phyloP scores from a whole-genome alignment of 2,113 vertebrate genomes.

The Lophius piscatorius region DNA sequence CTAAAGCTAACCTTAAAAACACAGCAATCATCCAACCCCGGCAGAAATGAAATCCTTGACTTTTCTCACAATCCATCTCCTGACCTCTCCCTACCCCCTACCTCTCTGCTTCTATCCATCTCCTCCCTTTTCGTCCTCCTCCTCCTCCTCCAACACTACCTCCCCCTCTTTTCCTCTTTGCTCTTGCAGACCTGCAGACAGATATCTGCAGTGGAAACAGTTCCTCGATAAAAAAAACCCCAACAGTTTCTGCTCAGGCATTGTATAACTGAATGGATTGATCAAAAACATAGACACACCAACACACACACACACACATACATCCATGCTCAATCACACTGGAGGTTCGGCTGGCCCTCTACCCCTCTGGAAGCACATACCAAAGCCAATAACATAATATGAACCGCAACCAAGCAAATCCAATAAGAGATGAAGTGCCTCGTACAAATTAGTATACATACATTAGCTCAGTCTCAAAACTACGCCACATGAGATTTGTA shows the following conservation, averaged over 20 bases:
- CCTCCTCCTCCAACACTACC: slow-evolving; percentile 4
- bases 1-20: slow-evolving; percentile 44
- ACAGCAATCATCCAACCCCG: slow-evolving; percentile 34
- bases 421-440: slow-evolving; percentile 47
- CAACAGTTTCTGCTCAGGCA: slow-evolving; percentile 41
- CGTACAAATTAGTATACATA: slow-evolving; percentile 56
- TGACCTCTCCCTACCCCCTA: slow-evolving; percentile 59
- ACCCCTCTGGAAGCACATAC: slow-evolving; percentile 32
- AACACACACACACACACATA: slow-evolving; percentile 3
- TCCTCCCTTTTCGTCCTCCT: slow-evolving; percentile 19
- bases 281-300: slow-evolving; percentile 14
- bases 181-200: slow-evolving; percentile 46
- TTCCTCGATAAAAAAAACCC: slow-evolving; percentile 62
- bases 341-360: slow-evolving; percentile 38
- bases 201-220: slow-evolving; percentile 74
- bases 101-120: slow-evolving; percentile 28
- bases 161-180: slow-evolving; percentile 18
- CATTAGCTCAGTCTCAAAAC: slow-evolving; percentile 61
- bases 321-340: slow-evolving; percentile 1
- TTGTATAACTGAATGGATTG: slow-evolving; percentile 33
- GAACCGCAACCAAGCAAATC: slow-evolving; percentile 63
- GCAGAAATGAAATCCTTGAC: slow-evolving; percentile 66
- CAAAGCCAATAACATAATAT: slow-evolving; percentile 47
- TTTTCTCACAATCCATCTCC: slow-evolving; percentile 64
- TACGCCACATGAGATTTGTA: slow-evolving; percentile 50